phyloP scores from a whole-genome alignment of 1,140 invertebrate genomes.

The Semibalanus balanoides region DNA sequence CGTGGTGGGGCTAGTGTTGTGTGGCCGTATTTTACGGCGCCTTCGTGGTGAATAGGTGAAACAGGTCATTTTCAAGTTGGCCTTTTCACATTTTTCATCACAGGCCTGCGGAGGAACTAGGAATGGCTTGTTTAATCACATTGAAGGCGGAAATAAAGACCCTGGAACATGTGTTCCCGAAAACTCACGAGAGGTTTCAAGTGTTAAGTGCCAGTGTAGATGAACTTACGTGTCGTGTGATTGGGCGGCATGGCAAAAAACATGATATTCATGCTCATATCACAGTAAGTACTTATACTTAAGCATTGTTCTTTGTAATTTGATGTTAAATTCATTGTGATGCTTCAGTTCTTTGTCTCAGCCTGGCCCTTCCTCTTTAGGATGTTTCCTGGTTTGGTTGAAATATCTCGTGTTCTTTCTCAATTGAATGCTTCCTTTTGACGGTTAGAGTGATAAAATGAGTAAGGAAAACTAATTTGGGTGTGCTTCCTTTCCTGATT shows the following conservation, averaged over 20 bases:
- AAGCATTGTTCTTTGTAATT: background rate
- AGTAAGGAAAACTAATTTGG: no score
- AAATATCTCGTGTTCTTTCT: no score
- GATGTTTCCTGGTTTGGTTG: no score
- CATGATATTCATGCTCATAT: conserved; percentile 96
- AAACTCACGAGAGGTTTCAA: conserved; percentile 91
- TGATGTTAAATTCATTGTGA: background rate
- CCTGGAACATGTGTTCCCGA: conserved; percentile 84
- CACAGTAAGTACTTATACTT: conserved; percentile 49
- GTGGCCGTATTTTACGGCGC: background rate
- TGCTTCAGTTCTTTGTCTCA: no score
- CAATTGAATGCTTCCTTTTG: no score
- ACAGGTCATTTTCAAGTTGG: background rate
- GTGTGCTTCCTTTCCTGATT: no score
- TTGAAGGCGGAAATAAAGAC: conserved; percentile 95
- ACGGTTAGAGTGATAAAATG: no score
- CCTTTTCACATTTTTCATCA: background rate
- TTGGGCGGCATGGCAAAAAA: conserved; percentile 81
- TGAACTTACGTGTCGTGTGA: conserved; percentile 90
- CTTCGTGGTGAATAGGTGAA: background rate
- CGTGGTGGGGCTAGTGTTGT: background rate
- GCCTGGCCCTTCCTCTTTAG: no score
- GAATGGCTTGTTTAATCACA: conserved; percentile 91
- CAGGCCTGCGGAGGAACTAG: background rate
- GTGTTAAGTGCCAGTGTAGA: conserved; percentile 92